Evolutionary conservation across 2,797 vertebrate species (phyloP), one percentile per base, ranked within the genome.

Genomic region (Choloepus didactylus): DNA sequence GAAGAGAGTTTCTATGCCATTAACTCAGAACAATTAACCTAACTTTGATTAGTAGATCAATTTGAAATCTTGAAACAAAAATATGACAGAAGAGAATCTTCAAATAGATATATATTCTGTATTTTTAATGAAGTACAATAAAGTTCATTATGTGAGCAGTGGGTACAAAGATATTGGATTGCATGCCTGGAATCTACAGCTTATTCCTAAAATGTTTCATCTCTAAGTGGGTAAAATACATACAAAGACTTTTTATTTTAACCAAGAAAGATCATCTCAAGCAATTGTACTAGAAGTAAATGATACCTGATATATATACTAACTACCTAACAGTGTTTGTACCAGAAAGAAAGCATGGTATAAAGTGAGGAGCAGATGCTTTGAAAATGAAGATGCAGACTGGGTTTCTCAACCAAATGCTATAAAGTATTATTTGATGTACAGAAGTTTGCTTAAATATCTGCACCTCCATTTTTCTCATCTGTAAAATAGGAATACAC

Each of bases 51-150:
- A 38, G 21, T 59, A 91, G 38, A 76, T 89, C 21, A 82, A 56
- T 84, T 75, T 80, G 12, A 9, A 86, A 93, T 4, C 76, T 91
- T 94, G 76, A 89, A 64, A 87, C 27, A 72, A 80, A 94, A 70
- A 75, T 91, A 91, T 64, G 51, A 93, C 62, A 35, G 25, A 59
- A 60, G 83, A 69, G 93, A 67, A 56, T 76, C 35, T 77, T 96
- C 35, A 76, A 89, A 62, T n/a, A 69, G 6, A 21, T 25, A 76
- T 79, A 54, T 75, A 79, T 41, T 51, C n/a, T 79, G 3, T 70
- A 76, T 88, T 94, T 87, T 93, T 92, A 85, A 79, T 87, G 7
- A 93, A 75, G 23, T 64, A 29, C 1, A 66, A 23, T 91, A 35
- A 84, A 87, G 25, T 91, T 91, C 14, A 94, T 62, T 75, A 66